These are phyloP conservation scores for Ceraclea dissimilis DNA, from an alignment of 2,888 invertebrate genomes.

Conservation along the genomic window DNA sequence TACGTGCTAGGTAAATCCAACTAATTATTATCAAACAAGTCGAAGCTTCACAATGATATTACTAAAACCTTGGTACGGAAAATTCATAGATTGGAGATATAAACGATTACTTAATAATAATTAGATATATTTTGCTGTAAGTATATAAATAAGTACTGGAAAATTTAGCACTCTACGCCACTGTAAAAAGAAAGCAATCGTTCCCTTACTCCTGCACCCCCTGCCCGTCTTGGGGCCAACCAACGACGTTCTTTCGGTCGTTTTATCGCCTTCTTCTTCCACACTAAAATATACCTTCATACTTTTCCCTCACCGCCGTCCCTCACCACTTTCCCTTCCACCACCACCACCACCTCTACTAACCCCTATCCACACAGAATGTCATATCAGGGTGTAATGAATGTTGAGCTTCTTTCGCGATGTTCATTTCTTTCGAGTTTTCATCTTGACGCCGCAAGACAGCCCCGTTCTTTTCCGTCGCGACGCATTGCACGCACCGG, in stretches of 20 bases:
- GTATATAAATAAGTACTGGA: too few species aligned
- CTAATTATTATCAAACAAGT: too few species aligned
- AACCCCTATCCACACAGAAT: conserved; percentile 28
- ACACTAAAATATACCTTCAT: conserved; percentile 49
- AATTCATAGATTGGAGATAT: too few species aligned
- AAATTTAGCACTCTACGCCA: conserved; percentile 9
- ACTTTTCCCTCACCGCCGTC: conserved; percentile 34
- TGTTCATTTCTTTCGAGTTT: conserved; percentile 21
- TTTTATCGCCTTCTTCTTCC: conserved; percentile 36
- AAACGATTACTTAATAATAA: too few species aligned
- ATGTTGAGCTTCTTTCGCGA: conserved; percentile 19
- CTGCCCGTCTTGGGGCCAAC: conserved; percentile 26
- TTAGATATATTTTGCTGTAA: too few species aligned
- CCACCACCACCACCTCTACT: conserved; percentile 42
- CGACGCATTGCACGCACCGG: conserved; percentile 11
- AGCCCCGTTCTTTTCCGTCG: conserved; percentile 15
- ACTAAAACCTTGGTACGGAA: too few species aligned
- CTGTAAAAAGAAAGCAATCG: conserved; percentile 32
- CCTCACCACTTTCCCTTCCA: conserved; percentile 17
- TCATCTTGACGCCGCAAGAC: conserved; percentile 29
- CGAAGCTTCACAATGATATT: too few species aligned
- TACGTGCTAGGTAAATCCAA: too few species aligned
- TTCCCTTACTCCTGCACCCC: conserved; percentile 37
- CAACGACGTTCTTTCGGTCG: conserved; percentile 27
- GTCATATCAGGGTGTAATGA: conserved; percentile 35